A percentile compares a stretch with the other conserved stretches of the same genome.
phyloP scores from a whole-genome alignment of 2,888 invertebrate species.

The Acanthococcus lagerstroemiae region DNA sequence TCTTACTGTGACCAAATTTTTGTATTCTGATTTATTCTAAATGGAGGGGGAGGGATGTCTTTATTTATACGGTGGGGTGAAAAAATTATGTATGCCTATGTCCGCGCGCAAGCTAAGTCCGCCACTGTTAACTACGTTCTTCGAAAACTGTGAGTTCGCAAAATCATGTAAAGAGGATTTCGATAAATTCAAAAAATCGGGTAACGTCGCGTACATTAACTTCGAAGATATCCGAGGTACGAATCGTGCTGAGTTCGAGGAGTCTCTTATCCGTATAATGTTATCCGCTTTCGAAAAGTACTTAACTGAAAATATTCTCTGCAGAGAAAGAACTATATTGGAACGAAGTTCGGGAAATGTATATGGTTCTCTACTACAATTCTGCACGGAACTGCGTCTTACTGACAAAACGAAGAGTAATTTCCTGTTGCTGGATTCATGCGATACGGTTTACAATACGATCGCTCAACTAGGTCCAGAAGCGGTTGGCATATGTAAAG shows the following conservation, averaged over 20 bases:
- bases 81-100: too few species aligned
- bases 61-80: too few species aligned
- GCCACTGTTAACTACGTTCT: too few species aligned
- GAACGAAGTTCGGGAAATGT: not conserved
- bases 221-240: constrained; percentile 4
- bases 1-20: too few species aligned
- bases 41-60: too few species aligned
- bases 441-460: not conserved
- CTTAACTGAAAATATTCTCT: not conserved
- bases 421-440: not conserved
- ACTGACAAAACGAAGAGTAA: not conserved
- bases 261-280: not conserved
- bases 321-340: not conserved
- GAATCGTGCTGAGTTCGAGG: constrained; percentile 1
- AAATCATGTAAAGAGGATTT: not conserved
- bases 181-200: not conserved
- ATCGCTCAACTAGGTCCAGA: not conserved
- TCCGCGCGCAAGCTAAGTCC: too few species aligned
- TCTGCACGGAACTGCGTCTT: not conserved
- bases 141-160: not conserved
- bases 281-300: not conserved
- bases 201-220: constrained; percentile 1
- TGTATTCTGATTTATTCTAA: too few species aligned
- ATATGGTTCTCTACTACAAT: not conserved
- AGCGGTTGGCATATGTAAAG: not conserved